Conservation (phyloP, 2,888 invertebrate species). For the Hypselothyrea guttata region DNA sequence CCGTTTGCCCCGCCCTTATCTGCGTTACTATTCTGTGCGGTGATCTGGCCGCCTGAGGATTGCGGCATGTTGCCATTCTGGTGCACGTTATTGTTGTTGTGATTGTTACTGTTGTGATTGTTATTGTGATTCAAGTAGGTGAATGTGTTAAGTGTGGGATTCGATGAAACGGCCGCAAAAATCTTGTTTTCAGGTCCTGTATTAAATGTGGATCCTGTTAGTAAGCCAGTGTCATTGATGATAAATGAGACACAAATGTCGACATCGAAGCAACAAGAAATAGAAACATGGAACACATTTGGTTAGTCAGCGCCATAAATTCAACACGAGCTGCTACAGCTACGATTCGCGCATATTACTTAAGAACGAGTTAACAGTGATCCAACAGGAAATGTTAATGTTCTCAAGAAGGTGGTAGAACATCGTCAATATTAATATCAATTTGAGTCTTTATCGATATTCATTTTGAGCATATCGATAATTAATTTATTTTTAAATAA, state of each 20-base stretch:
- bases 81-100: slow-evolving; percentile 36
- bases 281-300: not conserved
- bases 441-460: too few relatives aligned
- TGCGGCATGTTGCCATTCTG: slow-evolving; percentile 16
- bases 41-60: slow-evolving; percentile 1
- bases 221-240: slow-evolving; percentile 6
- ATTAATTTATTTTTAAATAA: too few relatives aligned
- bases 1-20: slow-evolving; percentile 36
- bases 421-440: too few relatives aligned
- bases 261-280: not conserved
- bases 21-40: not conserved
- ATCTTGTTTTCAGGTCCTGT: slow-evolving; percentile 81
- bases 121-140: slow-evolving; percentile 63
- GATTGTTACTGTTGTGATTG: slow-evolving; percentile 50
- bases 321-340: not conserved
- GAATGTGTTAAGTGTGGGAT: slow-evolving; percentile 80
- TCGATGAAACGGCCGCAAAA: slow-evolving; percentile 76
- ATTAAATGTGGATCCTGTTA: slow-evolving; percentile 81
- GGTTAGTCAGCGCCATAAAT: not conserved
- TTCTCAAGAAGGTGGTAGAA: too few relatives aligned
- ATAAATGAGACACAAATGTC: not conserved
- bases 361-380: too few relatives aligned
- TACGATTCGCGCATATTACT: too few relatives aligned
- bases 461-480: too few relatives aligned
- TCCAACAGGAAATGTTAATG: too few relatives aligned